Base-by-base conservation (phyloP, 2,797 vertebrate genomes). In the Centroberyx gerrardi region DNA sequence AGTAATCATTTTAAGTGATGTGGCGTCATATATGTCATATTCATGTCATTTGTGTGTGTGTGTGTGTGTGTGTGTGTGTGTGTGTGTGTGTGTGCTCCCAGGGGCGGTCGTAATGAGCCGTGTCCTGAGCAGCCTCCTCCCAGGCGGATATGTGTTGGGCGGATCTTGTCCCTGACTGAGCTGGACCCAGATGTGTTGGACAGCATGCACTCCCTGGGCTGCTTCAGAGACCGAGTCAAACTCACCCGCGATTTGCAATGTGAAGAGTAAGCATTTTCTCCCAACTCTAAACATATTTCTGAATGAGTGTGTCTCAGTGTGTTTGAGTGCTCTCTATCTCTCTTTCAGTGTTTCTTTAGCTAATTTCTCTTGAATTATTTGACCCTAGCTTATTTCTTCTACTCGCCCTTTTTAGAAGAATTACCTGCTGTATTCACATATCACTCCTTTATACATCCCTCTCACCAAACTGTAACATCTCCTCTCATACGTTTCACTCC, bases 161-260 rank as follows among this genome's bases (percentile, higher is more conserved):
- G 95, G 79, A 96, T 98, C 87, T 89, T 94, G 66, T 97, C 96
- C 28, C 95, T 97, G 60, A 96, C 96, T 22, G 97, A 98, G 84
- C 94, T 98, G 93, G 97, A 98, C 90, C 96, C 97, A 5, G 97
- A 98, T 22, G 97, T 98, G 54, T 92, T 98, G 90, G 97, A 98
- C 90, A 97, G 96, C 94, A 98, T 98, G 97, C 95, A 97, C 58
- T 98, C 97, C 0, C 93, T 98, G 74, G 97, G 97, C 66, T 98
- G 97, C 87, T 98, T 98, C 93, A 92, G 97, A 70, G 97, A 98
- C 91, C 88, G 96, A 52, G 96, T 94, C 80, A 96, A 97, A 74
- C 95, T 98, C 66, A 97, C 97, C n/a, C 94, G 95, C 3, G 97
- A 98, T 81, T 90, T 98, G 83, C 96, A 97, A 78, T 97, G 95